Base-by-base conservation (phyloP, 2,797 vertebrate genomes). In the Nannoperca obscura region DNA sequence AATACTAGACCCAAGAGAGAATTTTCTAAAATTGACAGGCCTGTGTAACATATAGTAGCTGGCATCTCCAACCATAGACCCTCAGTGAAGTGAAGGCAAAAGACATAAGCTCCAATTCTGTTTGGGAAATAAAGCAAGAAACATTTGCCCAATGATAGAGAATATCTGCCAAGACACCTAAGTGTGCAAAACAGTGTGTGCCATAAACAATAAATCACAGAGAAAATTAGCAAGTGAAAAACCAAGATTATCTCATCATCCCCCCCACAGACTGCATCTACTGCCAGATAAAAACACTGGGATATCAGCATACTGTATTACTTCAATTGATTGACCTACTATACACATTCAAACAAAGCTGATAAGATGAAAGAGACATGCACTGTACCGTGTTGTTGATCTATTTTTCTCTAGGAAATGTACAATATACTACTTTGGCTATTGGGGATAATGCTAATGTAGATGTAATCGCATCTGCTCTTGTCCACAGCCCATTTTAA, bases 211-310 rank as follows among this genome's bases (percentile, higher is more conserved):
- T 76, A 68, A 52, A 68, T 82, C 72, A 81, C 67, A 78, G 44
- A 24, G 44, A 72, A 66, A 77, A 81, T 86, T 69, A 61, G 44
- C 70, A 64, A 57, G 24, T 70, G 27, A 76, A 65, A 76, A 83
- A 85, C 52, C 46, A 64, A 62, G 53, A 81, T 80, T 64, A 85
- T 78, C 50, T 81, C 50, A 71, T 78, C 60, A 67, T 20, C 72
- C 15, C n/a, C 75, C 14, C 42, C 19, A 30, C 0, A 53, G 54
- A 60, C 63, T 70, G 3, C 10, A 73, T 66, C 53, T 22, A 46
- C 58, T 83, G 49, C 38, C 60, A 64, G 58, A 83, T 57, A 30
- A 68, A 64, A 82, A 62, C 66, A 69, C 30, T 34, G 14, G 30
- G 49, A 71, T 3, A 54, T 76, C 49, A 49, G 38, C 74, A 54